Evolutionary conservation across 2,888 invertebrate genomes (phyloP).

Genomic region (Dexiosoma caninum): DNA sequence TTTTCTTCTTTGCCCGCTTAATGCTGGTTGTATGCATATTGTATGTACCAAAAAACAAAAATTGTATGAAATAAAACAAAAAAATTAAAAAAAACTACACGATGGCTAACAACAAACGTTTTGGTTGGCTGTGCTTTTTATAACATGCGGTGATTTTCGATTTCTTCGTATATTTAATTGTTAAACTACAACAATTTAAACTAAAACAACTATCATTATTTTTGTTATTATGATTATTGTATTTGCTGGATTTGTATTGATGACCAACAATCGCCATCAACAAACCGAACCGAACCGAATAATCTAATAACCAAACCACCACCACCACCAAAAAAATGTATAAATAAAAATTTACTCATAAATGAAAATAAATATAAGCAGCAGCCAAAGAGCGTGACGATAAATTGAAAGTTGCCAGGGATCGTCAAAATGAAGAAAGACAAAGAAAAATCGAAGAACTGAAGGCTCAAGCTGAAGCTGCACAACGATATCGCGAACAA

Average conservation of each 20-base stretch:
- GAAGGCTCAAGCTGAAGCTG: constrained; percentile 91
- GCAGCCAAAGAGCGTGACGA: constrained; percentile 80
- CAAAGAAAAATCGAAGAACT: constrained; percentile 93
- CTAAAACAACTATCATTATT: constrained; percentile 19
- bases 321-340: constrained; percentile 3
- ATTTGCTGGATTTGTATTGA: constrained; percentile 33
- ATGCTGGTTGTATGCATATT: constrained; percentile 36
- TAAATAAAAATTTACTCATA: constrained; percentile 5
- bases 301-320: neutral
- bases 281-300: constrained; percentile 28
- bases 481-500: constrained; percentile 92
- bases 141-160: constrained; percentile 53
- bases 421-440: constrained; percentile 93
- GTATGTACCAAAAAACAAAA: constrained; percentile 1
- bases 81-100: constrained; percentile 25
- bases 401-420: constrained; percentile 86
- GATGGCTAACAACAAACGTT: constrained; percentile 49
- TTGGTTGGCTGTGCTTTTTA: constrained; percentile 58
- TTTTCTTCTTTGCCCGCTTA: constrained; percentile 25
- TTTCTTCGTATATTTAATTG: constrained; percentile 43
- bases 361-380: constrained; percentile 39
- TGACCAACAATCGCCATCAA: constrained; percentile 35
- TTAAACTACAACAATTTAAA: constrained; percentile 7
- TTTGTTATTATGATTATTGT: constrained; percentile 30
- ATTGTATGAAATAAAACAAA: too few species aligned